Conservation (phyloP, 2,113 vertebrate species). For the Martes martes region DNA sequence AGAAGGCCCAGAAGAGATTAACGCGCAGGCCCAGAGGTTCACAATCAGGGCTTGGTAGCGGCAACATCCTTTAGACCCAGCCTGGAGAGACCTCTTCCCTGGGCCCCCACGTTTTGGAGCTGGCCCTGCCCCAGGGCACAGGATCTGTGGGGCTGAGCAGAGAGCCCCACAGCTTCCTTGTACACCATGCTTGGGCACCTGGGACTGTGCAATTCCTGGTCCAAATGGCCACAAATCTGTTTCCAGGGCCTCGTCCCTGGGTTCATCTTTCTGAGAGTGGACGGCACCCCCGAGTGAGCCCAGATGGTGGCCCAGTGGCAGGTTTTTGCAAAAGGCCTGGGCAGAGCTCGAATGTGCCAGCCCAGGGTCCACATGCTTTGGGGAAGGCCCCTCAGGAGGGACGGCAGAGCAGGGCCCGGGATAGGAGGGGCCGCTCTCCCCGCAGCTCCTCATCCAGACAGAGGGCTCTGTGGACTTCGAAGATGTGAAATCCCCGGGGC, state of each 20-base stretch:
- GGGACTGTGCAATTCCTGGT: neutral
- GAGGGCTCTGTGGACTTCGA: neutral
- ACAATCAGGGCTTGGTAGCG: neutral
- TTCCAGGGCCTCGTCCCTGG: neutral
- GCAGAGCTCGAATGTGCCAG: neutral
- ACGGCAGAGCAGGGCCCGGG: neutral
- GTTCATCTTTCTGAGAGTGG: neutral
- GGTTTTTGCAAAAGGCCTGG: neutral
- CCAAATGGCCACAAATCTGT: neutral
- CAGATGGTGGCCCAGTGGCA: neutral
- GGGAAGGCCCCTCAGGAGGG: neutral
- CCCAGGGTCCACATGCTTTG: neutral
- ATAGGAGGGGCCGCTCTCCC: neutral
- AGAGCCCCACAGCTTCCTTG: neutral
- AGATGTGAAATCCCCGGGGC: neutral
- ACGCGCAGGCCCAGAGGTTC: neutral
- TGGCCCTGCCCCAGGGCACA: neutral
- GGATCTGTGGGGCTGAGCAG: neutral
- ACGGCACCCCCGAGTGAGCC: neutral
- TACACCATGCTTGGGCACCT: rapidly evolving
- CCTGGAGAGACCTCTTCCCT: neutral
- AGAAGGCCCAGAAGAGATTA: neutral
- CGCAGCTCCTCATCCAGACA: neutral
- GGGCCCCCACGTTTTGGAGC: neutral
- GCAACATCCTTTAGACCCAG: neutral